phyloP scores from a whole-genome alignment of 2,113 vertebrate genomes.

The Dissostichus mawsoni region DNA sequence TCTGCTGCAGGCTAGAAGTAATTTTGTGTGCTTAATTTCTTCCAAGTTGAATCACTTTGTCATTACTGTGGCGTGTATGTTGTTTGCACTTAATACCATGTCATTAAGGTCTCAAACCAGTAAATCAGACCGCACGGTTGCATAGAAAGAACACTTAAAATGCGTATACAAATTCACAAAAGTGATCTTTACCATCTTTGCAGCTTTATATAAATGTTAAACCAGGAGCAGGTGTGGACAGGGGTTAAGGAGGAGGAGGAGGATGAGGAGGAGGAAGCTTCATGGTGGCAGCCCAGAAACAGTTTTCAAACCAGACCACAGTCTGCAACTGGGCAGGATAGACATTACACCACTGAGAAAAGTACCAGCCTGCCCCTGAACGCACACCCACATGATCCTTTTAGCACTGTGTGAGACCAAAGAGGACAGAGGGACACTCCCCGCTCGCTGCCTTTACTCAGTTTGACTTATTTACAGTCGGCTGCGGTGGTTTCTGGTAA shows the following conservation, averaged over 20 bases:
- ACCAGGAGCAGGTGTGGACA: not conserved
- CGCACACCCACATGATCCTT: constrained; percentile 41
- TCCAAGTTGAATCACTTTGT: not conserved
- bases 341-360: constrained; percentile 44
- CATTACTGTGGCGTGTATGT: not conserved
- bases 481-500: constrained; percentile 21
- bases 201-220: constrained; percentile 8
- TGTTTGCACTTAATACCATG: not conserved
- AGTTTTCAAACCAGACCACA: constrained; percentile 22
- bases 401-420: constrained; percentile 18
- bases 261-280: constrained; percentile 8
- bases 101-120: not conserved
- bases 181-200: not conserved
- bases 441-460: not conserved
- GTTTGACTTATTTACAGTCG: constrained; percentile 21
- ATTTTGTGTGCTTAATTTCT: constrained; percentile 13
- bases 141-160: not conserved
- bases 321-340: constrained; percentile 23
- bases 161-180: constrained; percentile 1
- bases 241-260: constrained; percentile 5
- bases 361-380: constrained; percentile 28
- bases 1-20: not conserved
- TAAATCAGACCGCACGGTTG: constrained; percentile 12
- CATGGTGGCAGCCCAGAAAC: not conserved
- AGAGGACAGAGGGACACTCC: not conserved